Evolutionary conservation across 2,797 vertebrate species (phyloP).

Genomic region (Alectoris magna): DNA sequence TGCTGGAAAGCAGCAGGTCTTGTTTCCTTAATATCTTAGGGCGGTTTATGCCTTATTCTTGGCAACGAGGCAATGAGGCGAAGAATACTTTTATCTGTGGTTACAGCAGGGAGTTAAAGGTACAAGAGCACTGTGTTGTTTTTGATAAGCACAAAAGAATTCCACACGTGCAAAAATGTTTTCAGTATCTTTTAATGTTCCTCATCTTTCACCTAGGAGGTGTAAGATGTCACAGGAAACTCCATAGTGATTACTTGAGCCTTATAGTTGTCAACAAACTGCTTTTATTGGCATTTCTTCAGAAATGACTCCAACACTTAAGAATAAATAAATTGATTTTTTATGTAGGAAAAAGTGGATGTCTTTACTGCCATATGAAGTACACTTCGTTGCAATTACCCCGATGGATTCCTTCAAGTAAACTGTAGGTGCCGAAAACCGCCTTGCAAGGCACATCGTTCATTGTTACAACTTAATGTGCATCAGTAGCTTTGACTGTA

Average conservation of each 20-base stretch:
- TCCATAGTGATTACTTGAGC: background rate
- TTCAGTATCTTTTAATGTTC: background rate
- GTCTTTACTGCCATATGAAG: background rate
- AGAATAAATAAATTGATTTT: background rate
- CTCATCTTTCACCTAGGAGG: background rate
- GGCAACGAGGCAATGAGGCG: background rate
- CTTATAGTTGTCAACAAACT: background rate
- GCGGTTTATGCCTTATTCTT: background rate
- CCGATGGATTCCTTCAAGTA: background rate
- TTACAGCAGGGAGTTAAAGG: background rate
- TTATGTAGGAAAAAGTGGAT: background rate
- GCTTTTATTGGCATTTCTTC: background rate
- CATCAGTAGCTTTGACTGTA: too few relatives aligned
- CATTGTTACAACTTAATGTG: rapidly evolving
- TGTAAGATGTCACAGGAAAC: background rate
- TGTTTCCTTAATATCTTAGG: background rate
- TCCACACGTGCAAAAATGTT: background rate
- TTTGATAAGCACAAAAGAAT: background rate
- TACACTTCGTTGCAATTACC: background rate
- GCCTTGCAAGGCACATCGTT: background rate
- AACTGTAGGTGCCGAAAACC: background rate
- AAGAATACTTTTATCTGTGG: background rate
- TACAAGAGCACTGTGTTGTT: background rate
- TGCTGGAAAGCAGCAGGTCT: background rate
- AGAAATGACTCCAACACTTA: background rate